A percentile compares a stretch with the other conserved stretches of the same genome.
These are phyloP conservation scores for Eurosta solidaginis DNA, from an alignment of 1,140 invertebrate species.

Conservation along the genomic window DNA sequence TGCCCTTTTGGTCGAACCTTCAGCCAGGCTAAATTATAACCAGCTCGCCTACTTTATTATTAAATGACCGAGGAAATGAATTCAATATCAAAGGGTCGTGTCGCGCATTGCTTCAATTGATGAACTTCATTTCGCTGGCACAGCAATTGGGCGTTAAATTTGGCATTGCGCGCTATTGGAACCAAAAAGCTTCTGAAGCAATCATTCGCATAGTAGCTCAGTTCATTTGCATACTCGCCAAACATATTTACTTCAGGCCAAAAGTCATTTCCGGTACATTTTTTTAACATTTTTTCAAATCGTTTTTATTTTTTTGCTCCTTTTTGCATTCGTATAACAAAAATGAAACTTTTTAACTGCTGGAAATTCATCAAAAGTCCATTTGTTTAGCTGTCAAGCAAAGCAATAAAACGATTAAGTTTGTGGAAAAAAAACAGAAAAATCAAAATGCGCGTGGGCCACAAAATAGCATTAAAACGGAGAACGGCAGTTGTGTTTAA, in stretches of 20 bases:
- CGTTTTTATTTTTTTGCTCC: background rate
- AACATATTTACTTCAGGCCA: constrained; percentile 13
- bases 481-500: background rate
- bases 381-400: constrained; percentile 22
- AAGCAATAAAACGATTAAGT: background rate
- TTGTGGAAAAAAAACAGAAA: background rate
- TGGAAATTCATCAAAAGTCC: constrained; percentile 15
- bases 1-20: background rate
- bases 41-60: constrained; percentile 14
- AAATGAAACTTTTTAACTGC: background rate
- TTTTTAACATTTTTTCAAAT: constrained; percentile 14
- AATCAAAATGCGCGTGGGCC: background rate
- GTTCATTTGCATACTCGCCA: constrained; percentile 23
- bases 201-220: background rate
- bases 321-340: background rate
- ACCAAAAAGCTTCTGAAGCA: background rate
- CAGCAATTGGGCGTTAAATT: constrained; percentile 11
- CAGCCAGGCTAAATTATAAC: constrained; percentile 19
- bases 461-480: background rate
- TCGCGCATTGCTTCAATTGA: constrained; percentile 13
- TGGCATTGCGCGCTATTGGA: background rate
- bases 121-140: background rate
- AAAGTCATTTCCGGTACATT: constrained; percentile 1
- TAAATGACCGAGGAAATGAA: background rate
- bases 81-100: background rate